These are phyloP conservation scores for Epistrophe eligans DNA, from an alignment of 2,888 invertebrate genomes.

Conservation along the genomic window DNA sequence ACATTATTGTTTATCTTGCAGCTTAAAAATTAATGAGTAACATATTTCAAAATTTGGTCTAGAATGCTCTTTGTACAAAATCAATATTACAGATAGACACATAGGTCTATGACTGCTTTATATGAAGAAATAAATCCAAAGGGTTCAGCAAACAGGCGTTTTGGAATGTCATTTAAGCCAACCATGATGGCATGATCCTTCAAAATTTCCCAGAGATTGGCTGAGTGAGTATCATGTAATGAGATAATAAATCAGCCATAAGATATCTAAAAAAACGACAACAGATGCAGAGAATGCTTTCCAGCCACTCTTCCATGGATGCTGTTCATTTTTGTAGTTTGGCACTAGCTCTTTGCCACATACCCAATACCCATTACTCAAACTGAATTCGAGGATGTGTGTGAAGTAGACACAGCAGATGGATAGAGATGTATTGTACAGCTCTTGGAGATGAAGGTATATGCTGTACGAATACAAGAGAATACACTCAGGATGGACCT, in stretches of 20 bases:
- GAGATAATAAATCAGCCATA: constrained; percentile 28
- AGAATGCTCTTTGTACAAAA: too few species aligned
- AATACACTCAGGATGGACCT: neutral
- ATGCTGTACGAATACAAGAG: neutral
- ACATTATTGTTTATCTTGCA: too few species aligned
- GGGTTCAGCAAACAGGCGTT: neutral
- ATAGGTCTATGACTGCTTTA: neutral
- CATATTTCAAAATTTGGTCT: too few species aligned
- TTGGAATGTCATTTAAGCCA: neutral
- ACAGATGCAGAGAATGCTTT: neutral
- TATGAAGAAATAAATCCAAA: neutral
- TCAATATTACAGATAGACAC: too few species aligned
- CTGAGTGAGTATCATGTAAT: neutral
- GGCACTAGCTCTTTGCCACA: neutral
- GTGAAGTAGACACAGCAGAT: neutral
- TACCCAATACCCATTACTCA: neutral
- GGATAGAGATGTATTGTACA: neutral
- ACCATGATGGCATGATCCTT: neutral
- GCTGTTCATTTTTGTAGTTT: constrained; percentile 12
- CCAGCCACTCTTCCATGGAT: neutral
- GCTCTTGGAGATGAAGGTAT: neutral
- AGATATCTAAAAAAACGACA: neutral
- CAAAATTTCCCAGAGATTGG: neutral
- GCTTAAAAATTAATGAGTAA: too few species aligned
- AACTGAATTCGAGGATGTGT: neutral